Conservation (phyloP, 2,797 vertebrate genomes). For the Leptatherina wallacei region DNA sequence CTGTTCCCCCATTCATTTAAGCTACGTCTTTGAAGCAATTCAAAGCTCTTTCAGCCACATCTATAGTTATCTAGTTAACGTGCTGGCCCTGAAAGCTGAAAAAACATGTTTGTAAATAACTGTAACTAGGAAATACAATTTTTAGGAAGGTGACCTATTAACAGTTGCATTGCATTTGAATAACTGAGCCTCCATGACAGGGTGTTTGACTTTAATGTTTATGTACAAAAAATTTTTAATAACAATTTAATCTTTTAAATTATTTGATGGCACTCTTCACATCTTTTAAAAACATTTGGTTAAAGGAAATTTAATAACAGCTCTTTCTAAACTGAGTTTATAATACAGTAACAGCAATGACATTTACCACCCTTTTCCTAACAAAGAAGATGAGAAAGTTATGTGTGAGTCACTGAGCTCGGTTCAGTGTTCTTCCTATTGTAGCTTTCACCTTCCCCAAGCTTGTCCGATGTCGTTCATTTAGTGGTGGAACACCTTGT, state of each 20-base stretch:
- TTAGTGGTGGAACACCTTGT: constrained; percentile 48
- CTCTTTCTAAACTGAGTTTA: background rate
- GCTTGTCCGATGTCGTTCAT: constrained; percentile 21
- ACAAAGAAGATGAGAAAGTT: constrained; percentile 11
- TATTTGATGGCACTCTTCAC: background rate
- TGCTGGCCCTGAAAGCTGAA: too few species aligned
- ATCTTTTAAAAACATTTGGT: background rate
- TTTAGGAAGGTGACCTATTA: background rate
- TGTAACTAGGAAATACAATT: too few species aligned
- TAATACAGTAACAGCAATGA: background rate
- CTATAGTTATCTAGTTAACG: too few species aligned
- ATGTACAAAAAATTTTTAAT: background rate
- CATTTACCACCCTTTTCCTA: background rate
- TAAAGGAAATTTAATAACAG: background rate
- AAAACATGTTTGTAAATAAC: too few species aligned
- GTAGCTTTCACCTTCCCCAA: constrained; percentile 33
- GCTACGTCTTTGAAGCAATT: too few species aligned
- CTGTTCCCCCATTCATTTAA: too few species aligned
- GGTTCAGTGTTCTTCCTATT: constrained; percentile 38
- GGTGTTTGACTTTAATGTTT: background rate
- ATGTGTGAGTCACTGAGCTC: constrained; percentile 26
- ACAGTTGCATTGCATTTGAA: background rate
- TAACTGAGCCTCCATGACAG: too few species aligned
- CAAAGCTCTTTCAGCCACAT: too few species aligned
- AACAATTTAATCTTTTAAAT: background rate